These are phyloP conservation scores for Stenurella melanura DNA, from an alignment of 2,888 invertebrate genomes.

Conservation along the genomic window DNA sequence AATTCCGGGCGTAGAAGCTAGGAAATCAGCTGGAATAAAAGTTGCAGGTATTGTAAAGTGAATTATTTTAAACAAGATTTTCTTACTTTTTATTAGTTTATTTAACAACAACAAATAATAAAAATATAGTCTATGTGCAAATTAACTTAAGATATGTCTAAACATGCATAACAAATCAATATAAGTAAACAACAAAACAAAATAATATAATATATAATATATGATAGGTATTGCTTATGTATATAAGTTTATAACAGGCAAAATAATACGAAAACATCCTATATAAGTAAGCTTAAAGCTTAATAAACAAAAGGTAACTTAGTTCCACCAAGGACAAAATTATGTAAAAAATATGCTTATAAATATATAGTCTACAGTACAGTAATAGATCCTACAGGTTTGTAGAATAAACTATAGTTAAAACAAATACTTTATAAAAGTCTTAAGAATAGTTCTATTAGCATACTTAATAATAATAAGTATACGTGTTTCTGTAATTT, in stretches of 20 bases:
- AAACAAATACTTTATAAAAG: conserved; percentile 4
- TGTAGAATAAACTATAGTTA: conserved; percentile 5
- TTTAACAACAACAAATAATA: conserved; percentile 3
- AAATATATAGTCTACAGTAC: conserved; percentile 15
- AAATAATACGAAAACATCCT: conserved; percentile 14
- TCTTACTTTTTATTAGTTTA: not conserved
- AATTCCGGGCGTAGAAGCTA: too few species aligned
- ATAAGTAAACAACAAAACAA: conserved; percentile 3
- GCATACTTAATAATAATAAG: conserved; percentile 1
- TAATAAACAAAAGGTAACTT: conserved; percentile 42
- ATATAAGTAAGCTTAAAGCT: conserved; percentile 16
- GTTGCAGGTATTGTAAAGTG: too few species aligned
- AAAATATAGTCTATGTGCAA: not conserved
- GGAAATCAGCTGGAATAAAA: too few species aligned
- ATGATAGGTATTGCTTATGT: conserved; percentile 10
- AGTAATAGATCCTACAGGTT: conserved; percentile 3
- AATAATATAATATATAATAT: not conserved
- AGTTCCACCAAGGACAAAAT: conserved; percentile 45
- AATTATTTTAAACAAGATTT: too few species aligned
- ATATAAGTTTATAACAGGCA: conserved; percentile 10
- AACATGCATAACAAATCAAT: not conserved
- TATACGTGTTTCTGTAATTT: conserved; percentile 26
- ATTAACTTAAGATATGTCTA: not conserved
- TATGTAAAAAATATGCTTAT: conserved; percentile 18
- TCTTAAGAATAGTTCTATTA: conserved; percentile 19